These are phyloP conservation scores for Drosophila parthenogenetica DNA, from an alignment of 2,888 invertebrate species.

Conservation along the genomic window DNA sequence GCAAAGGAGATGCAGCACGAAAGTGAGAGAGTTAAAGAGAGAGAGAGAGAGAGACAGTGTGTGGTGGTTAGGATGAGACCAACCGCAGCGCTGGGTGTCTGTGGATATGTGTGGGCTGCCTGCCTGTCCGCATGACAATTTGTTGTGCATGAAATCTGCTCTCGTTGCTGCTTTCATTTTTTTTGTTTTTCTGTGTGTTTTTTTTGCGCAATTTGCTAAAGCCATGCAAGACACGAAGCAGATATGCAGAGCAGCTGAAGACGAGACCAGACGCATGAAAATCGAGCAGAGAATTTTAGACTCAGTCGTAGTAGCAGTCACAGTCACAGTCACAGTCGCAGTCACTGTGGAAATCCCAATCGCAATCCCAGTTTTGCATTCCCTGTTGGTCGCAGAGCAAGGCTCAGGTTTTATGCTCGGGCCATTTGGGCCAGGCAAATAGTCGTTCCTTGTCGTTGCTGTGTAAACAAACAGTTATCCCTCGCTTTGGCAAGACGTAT, in stretches of 20 bases:
- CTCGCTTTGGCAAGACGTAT: conserved; percentile 74
- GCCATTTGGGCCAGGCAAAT: conserved; percentile 62
- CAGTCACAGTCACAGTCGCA: conserved; percentile 9
- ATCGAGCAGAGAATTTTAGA: conserved; percentile 44
- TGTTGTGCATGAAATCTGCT: conserved; percentile 77
- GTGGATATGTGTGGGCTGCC: conserved; percentile 58
- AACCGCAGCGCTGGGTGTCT: conserved; percentile 66
- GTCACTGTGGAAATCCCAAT: conserved; percentile 10
- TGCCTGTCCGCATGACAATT: conserved; percentile 79
- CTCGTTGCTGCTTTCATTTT: conserved; percentile 38
- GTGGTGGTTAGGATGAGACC: conserved; percentile 45
- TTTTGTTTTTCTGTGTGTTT: conserved; percentile 45
- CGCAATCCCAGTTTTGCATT: conserved; percentile 24
- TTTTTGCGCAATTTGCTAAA: conserved; percentile 78
- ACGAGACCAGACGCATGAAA: conserved; percentile 45
- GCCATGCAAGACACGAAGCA: conserved; percentile 71
- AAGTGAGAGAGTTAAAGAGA: not conserved
- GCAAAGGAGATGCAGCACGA: not conserved
- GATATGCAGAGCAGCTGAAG: conserved; percentile 44
- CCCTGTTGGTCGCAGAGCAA: conserved; percentile 17
- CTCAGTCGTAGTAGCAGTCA: conserved; percentile 11
- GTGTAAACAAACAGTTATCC: conserved; percentile 79
- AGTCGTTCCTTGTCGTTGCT: conserved; percentile 54
- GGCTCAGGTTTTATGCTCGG: conserved; percentile 43
- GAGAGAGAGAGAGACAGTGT: not conserved